These are phyloP conservation scores for Hyppa rectilinea DNA, from an alignment of 2,888 invertebrate species.

Conservation along the genomic window DNA sequence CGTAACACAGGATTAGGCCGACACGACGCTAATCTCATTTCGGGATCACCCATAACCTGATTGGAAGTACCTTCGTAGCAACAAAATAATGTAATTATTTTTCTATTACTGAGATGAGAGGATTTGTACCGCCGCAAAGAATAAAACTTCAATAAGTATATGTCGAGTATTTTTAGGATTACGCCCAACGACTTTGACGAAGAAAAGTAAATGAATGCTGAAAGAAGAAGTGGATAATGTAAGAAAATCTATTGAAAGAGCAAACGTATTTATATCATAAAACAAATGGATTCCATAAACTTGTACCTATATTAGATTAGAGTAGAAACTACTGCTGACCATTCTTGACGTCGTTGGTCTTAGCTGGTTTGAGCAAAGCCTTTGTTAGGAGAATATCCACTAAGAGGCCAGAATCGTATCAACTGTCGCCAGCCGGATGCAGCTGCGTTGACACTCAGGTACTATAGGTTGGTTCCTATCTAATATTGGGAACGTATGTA, in stretches of 20 bases:
- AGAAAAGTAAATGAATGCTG: constrained; percentile 7
- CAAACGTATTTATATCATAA: background rate
- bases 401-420: constrained; percentile 36
- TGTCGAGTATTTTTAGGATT: constrained; percentile 34
- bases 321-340: background rate
- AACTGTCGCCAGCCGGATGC: constrained; percentile 32
- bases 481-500: background rate
- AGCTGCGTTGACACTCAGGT: constrained; percentile 15
- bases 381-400: constrained; percentile 36
- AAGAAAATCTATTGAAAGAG: constrained; percentile 3
- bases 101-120: constrained; percentile 55
- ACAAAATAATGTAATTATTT: constrained; percentile 54
- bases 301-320: too few relatives aligned
- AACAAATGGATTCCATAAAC: constrained; percentile 8
- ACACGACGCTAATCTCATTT: constrained; percentile 29
- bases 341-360: constrained; percentile 8
- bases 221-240: background rate
- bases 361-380: constrained; percentile 20
- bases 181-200: constrained; percentile 3
- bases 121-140: constrained; percentile 36
- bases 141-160: constrained; percentile 48
- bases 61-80: constrained; percentile 42
- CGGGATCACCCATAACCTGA: constrained; percentile 35
- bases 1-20: constrained; percentile 29
- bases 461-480: background rate